These are phyloP conservation scores for Argyrosomus japonicus DNA, from an alignment of 2,113 vertebrate species.

Conservation along the genomic window DNA sequence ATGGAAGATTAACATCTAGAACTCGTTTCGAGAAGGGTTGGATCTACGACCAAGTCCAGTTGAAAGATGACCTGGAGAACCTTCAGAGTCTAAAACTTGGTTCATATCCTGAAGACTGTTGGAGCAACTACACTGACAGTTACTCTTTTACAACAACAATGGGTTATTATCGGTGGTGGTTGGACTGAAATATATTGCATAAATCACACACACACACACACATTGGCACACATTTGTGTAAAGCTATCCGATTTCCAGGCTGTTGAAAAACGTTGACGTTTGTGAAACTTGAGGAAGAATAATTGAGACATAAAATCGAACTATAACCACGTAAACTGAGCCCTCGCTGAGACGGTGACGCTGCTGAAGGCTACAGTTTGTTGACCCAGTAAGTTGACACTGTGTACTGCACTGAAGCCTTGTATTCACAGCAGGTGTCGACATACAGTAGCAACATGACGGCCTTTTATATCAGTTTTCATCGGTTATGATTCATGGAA, in stretches of 20 bases:
- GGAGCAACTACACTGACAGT: no score
- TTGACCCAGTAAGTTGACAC: slow-evolving; percentile 41
- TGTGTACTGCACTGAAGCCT: not conserved
- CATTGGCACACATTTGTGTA: no score
- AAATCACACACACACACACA: not conserved
- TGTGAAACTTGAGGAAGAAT: slow-evolving; percentile 30
- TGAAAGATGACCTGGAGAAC: no score
- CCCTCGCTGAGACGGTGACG: not conserved
- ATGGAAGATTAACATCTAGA: no score
- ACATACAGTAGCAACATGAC: not conserved
- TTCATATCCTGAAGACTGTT: no score
- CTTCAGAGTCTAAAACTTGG: no score
- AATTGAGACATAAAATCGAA: slow-evolving; percentile 12
- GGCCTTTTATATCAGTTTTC: slow-evolving; percentile 10
- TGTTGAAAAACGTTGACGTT: not conserved
- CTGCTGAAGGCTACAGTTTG: slow-evolving; percentile 1
- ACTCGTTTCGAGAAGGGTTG: no score
- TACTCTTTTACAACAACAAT: no score
- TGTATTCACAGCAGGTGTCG: not conserved
- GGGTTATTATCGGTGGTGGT: no score
- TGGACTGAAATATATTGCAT: no score
- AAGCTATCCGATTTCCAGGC: slow-evolving; percentile 17
- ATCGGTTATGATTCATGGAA: slow-evolving; percentile 35
- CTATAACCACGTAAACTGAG: slow-evolving; percentile 1
- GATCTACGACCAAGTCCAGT: no score